Percentiles rank a stretch among this genome's conserved stretches.
Conservation (phyloP, 1,140 invertebrate species). For the Acromyrmex echinatior region DNA sequence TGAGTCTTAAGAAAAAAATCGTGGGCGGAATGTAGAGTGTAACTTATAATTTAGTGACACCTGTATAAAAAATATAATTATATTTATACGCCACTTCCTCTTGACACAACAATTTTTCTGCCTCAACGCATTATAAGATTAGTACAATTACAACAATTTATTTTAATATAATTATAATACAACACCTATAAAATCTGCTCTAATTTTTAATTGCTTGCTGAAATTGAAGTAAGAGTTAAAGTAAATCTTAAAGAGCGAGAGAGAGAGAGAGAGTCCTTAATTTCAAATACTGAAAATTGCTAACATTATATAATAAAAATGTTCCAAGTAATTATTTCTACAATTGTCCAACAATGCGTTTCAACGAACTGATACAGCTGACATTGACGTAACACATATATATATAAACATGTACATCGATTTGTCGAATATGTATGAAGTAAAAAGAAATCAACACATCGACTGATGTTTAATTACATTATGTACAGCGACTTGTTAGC, state of each 20-base stretch:
- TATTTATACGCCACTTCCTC: not conserved
- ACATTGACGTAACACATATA: not conserved
- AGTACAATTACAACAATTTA: not conserved
- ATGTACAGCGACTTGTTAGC: not conserved
- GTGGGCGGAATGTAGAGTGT: not conserved
- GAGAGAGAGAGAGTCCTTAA: not conserved
- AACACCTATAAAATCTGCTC: not conserved
- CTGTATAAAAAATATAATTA: not conserved
- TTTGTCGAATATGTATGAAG: not conserved
- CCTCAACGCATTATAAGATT: not conserved
- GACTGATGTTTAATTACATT: constrained; percentile 13
- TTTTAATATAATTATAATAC: not conserved
- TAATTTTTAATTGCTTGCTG: not conserved
- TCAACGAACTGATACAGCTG: not conserved
- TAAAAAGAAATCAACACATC: constrained; percentile 1
- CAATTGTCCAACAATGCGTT: not conserved
- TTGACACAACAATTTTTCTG: not conserved
- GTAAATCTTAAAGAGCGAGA: not conserved
- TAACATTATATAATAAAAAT: not conserved
- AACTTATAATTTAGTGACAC: not conserved
- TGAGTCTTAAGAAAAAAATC: not conserved
- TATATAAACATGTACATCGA: not conserved
- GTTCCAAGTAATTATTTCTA: not conserved
- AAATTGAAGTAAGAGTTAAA: not conserved
- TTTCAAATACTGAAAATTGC: not conserved